Evolutionary conservation across 2,113 vertebrate genomes (phyloP).

Genomic region (Melanocharis versteri): DNA sequence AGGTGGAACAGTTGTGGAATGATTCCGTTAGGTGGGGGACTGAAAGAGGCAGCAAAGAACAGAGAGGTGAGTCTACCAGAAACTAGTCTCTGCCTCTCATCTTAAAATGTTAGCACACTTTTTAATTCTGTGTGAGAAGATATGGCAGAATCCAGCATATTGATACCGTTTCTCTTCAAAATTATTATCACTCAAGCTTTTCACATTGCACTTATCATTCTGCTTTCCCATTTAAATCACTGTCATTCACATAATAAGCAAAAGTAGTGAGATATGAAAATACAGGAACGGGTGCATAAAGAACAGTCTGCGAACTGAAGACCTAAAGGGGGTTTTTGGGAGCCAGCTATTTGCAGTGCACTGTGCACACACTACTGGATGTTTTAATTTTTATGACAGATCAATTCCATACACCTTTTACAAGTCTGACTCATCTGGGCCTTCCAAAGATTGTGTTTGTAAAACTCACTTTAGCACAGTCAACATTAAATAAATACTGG

Average conservation of each 20-base stretch:
- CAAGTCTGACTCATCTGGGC: not conserved
- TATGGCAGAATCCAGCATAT: not conserved
- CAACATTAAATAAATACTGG: not conserved
- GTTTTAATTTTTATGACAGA: not conserved
- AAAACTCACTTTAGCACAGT: not conserved
- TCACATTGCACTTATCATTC: not conserved
- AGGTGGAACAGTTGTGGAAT: not conserved
- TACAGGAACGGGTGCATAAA: not conserved
- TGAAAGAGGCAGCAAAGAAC: not conserved
- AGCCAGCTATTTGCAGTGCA: not conserved
- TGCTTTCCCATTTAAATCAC: not conserved
- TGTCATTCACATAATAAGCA: not conserved
- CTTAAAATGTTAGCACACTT: not conserved
- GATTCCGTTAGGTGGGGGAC: not conserved
- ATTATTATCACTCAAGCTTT: not conserved
- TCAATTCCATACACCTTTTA: not conserved
- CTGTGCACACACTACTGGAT: not conserved
- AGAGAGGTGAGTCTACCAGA: not conserved
- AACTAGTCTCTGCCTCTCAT: not conserved
- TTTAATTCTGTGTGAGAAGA: not conserved
- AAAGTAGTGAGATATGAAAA: not conserved
- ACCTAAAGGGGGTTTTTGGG: not conserved
- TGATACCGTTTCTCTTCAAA: not conserved
- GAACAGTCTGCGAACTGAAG: not conserved
- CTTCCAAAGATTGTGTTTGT: not conserved